A percentile compares a stretch with the other conserved stretches of the same genome.
These are phyloP conservation scores for Xanthia togata DNA, from an alignment of 2,888 invertebrate species.

Conservation along the genomic window DNA sequence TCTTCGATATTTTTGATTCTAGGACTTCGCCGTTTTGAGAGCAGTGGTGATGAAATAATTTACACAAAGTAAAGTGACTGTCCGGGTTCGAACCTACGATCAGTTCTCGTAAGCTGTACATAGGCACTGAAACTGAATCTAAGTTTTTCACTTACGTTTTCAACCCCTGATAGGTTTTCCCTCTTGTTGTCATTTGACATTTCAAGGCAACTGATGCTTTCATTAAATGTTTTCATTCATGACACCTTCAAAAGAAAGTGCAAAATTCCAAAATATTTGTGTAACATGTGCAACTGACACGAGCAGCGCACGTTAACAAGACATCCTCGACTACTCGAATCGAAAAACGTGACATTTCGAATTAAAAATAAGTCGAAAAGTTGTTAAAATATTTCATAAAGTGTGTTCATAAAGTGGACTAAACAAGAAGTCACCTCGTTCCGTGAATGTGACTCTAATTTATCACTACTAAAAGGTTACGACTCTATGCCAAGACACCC, in stretches of 20 bases:
- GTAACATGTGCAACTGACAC: neutral
- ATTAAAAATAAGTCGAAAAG: slow-evolving; percentile 12
- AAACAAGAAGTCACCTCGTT: slow-evolving; percentile 58
- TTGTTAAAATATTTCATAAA: slow-evolving; percentile 30
- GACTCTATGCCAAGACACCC: slow-evolving; percentile 58
- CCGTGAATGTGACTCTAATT: slow-evolving; percentile 59
- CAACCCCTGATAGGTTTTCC: neutral
- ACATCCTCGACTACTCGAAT: neutral
- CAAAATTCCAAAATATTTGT: neutral
- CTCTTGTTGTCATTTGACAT: neutral
- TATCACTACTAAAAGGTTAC: slow-evolving; percentile 62
- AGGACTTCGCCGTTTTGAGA: too few relatives aligned
- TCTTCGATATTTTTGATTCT: too few relatives aligned
- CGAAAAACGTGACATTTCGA: slow-evolving; percentile 24
- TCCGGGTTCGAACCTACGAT: too few relatives aligned
- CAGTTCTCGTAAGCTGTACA: too few relatives aligned
- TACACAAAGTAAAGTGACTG: too few relatives aligned
- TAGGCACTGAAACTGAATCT: neutral
- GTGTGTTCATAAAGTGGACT: slow-evolving; percentile 32
- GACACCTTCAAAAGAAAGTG: neutral
- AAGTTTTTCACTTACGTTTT: neutral
- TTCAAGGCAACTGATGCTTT: neutral
- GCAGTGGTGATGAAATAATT: too few relatives aligned
- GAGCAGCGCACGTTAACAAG: neutral
- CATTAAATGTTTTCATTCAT: neutral